These are phyloP conservation scores for Erebia ligea DNA, from an alignment of 2,888 invertebrate species.

Conservation along the genomic window DNA sequence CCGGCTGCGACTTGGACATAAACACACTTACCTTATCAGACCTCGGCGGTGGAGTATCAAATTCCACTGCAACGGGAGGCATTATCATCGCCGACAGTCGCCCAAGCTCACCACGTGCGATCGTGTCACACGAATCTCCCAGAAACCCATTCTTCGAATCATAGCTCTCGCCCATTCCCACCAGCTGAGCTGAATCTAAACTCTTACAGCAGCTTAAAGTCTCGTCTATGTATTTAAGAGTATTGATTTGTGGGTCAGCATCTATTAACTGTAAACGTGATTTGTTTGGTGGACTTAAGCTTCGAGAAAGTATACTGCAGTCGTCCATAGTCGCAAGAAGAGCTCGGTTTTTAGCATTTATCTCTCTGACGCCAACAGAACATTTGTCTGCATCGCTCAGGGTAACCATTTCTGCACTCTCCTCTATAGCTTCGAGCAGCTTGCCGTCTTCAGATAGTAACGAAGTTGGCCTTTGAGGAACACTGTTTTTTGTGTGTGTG, in stretches of 20 bases:
- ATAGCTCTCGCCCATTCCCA: constrained; percentile 79
- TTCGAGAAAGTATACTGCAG: constrained; percentile 75
- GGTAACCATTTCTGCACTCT: constrained; percentile 87
- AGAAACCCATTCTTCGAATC: constrained; percentile 74
- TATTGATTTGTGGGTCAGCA: constrained; percentile 81
- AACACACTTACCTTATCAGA: constrained; percentile 59
- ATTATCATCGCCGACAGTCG: constrained; percentile 60
- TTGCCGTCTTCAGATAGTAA: constrained; percentile 85
- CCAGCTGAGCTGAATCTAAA: constrained; percentile 74
- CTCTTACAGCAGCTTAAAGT: constrained; percentile 78
- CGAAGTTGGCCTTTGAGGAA: constrained; percentile 83
- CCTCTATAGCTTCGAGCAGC: constrained; percentile 86
- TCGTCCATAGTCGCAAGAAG: constrained; percentile 81
- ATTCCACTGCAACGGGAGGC: constrained; percentile 56
- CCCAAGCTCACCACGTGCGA: constrained; percentile 72
- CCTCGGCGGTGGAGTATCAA: constrained; percentile 70
- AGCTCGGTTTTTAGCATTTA: constrained; percentile 78
- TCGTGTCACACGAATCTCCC: constrained; percentile 75
- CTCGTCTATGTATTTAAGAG: constrained; percentile 85
- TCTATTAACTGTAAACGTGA: constrained; percentile 72
- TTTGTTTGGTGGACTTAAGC: constrained; percentile 75
- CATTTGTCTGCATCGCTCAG: constrained; percentile 81
- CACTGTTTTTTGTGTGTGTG: constrained; percentile 64
- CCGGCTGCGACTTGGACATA: neutral
- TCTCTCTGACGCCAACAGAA: constrained; percentile 71